Evolutionary conservation across 2,888 invertebrate genomes (phyloP), one percentile per base, ranked within the genome.

Genomic region (Rhyacophila evoluta): DNA sequence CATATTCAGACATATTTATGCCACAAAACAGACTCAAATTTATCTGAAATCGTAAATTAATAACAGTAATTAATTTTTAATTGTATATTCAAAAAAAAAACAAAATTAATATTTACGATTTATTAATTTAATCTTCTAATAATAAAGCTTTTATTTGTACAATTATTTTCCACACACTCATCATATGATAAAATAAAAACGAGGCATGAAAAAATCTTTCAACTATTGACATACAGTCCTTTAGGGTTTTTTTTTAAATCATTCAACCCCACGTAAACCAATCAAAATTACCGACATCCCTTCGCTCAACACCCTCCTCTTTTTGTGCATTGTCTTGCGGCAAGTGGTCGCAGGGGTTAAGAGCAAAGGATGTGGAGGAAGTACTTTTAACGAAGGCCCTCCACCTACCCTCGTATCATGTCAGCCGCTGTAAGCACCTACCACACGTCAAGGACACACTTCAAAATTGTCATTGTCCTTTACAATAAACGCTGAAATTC

Each of bases 271-370:
- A 55, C 19, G 19, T 55, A 55, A 55, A 55, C 55, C 55, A 55
- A 55, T 55, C 55, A 55, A 55, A 55, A 55, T 55, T 55, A 55
- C 55, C 55, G 55, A 8, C 25, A 55, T 55, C 25, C 55, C 55
- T 19, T 55, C 10, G 19, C 19, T 55, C 25, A 19, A 55, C 55
- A 55, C 55, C 55, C 55, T 19, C 55, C 25, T 19, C 55, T 10
- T 2, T 8, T 19, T 10, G 19, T 55, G 15, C 19, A 55, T 55
- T 55, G 55, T 55, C 55, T 55, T 55, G 55, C 55, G 55, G 55
- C 55, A 55, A 55, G 55, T 55, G 55, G 55, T 55, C 55, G 55
- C 55, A 55, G 55, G 55, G 55, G 55, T 55, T 55, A 55, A 55
- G 55, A 55, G 55, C 55, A 55, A 55, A 55, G 55, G 55, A 55